phyloP scores from a whole-genome alignment of 2,888 invertebrate species.

The Amiota mariae region DNA sequence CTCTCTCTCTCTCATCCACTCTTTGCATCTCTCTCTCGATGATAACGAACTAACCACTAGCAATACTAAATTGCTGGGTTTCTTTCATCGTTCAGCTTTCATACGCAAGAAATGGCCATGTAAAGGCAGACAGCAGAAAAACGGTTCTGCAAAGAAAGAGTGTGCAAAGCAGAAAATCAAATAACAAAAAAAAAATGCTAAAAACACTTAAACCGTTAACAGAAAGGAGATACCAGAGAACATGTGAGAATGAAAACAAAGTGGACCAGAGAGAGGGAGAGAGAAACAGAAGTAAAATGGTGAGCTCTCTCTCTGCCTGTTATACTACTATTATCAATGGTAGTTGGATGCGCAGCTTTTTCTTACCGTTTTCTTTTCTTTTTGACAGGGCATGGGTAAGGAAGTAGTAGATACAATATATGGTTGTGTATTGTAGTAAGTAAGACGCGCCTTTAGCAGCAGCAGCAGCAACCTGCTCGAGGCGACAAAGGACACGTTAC shows the following conservation, averaged over 20 bases:
- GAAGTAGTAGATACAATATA: too few relatives aligned
- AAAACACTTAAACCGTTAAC: not conserved
- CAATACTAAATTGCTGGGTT: not conserved
- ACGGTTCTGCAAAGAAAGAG: constrained; percentile 61
- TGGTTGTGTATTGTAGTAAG: too few relatives aligned
- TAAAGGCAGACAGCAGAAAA: constrained; percentile 56
- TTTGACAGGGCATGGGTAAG: too few relatives aligned
- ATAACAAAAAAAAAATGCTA: not conserved
- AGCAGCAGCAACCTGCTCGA: not conserved
- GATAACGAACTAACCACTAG: not conserved
- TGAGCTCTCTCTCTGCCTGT: not conserved
- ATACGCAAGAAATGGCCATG: constrained; percentile 58
- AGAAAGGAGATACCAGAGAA: not conserved
- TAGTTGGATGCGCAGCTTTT: not conserved
- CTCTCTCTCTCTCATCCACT: not conserved
- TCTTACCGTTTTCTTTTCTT: too few relatives aligned
- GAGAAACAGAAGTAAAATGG: not conserved
- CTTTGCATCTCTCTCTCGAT: not conserved
- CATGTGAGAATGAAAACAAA: not conserved
- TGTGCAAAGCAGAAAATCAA: constrained; percentile 48
- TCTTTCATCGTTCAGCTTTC: not conserved
- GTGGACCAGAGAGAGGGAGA: not conserved
- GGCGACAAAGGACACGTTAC: too few relatives aligned
- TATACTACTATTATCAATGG: not conserved
- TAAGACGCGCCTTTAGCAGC: constrained; percentile 2